Percentiles rank a stretch among this genome's conserved stretches.
These are phyloP conservation scores for Gadopsis bispinosus DNA, from an alignment of 2,797 vertebrate species.

Conservation along the genomic window DNA sequence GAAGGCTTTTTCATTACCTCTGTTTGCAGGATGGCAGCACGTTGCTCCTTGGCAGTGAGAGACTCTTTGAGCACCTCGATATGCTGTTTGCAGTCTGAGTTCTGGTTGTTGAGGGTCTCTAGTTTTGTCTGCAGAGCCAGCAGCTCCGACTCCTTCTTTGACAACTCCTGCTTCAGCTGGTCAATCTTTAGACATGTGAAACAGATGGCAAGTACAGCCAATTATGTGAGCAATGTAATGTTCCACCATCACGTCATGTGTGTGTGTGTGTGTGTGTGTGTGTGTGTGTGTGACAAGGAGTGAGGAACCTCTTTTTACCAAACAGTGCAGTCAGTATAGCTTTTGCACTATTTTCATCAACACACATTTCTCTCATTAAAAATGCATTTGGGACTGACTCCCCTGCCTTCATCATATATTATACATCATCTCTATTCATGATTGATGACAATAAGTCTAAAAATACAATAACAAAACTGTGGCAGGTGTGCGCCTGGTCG, in stretches of 20 bases:
- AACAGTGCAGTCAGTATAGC: constrained; percentile 30
- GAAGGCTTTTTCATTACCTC: constrained; percentile 85
- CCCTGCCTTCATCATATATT: constrained; percentile 81
- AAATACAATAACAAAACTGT: constrained; percentile 81
- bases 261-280: neutral
- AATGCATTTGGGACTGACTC: constrained; percentile 79
- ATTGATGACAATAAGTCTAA: constrained; percentile 80
- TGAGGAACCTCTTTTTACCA: constrained; percentile 27
- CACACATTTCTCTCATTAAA: constrained; percentile 75
- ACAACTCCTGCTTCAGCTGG: constrained; percentile 98
- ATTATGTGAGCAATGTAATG: neutral
- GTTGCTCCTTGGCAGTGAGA: constrained; percentile 99
- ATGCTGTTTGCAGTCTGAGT: constrained; percentile 99
- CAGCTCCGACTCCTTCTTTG: constrained; percentile 99
- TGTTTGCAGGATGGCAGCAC: constrained; percentile 98
- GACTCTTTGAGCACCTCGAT: constrained; percentile 99
- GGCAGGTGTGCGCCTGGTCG: constrained; percentile 48
- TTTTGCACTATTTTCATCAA: constrained; percentile 67
- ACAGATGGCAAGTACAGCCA: neutral
- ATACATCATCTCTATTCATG: constrained; percentile 81
- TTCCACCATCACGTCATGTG: neutral
- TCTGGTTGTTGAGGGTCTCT: constrained; percentile 99
- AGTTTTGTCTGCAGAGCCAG: constrained; percentile 99
- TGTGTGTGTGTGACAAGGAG: neutral
- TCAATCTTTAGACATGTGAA: constrained; percentile 87